Percentiles rank a stretch among this genome's conserved stretches.
phyloP scores from a whole-genome alignment of 2,113 vertebrate genomes.

The Chloebia gouldiae region DNA sequence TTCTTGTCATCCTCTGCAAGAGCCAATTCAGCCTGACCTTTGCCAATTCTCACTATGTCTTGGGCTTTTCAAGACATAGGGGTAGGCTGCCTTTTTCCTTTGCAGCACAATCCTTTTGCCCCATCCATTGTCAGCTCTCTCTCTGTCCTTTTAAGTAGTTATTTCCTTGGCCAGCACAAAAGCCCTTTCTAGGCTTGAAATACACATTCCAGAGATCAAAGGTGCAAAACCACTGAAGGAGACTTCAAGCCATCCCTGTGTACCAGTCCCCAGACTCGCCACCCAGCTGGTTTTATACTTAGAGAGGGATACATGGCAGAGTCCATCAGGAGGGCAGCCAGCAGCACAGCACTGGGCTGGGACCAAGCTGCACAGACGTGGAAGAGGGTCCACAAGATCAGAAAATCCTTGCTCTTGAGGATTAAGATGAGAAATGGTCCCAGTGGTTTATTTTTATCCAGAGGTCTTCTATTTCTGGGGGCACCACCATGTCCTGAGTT shows the following conservation, averaged over 20 bases:
- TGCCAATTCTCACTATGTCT: neutral
- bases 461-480: neutral
- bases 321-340: neutral
- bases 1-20: neutral
- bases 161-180: conserved; percentile 6
- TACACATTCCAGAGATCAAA: neutral
- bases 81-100: neutral
- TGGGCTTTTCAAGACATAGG: neutral
- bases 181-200: neutral
- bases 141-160: conserved; percentile 9
- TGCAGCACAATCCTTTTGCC: neutral
- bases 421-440: neutral
- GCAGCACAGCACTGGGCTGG: neutral
- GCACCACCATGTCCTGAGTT: neutral
- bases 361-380: rapidly evolving
- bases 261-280: neutral
- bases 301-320: neutral
- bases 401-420: neutral
- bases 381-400: neutral
- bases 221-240: neutral
- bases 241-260: neutral
- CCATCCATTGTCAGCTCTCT: neutral
- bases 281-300: neutral
- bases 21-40: conserved; percentile 30
- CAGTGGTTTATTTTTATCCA: neutral